Base-by-base conservation (phyloP, 2,113 vertebrate genomes). In the Noctilio leporinus region DNA sequence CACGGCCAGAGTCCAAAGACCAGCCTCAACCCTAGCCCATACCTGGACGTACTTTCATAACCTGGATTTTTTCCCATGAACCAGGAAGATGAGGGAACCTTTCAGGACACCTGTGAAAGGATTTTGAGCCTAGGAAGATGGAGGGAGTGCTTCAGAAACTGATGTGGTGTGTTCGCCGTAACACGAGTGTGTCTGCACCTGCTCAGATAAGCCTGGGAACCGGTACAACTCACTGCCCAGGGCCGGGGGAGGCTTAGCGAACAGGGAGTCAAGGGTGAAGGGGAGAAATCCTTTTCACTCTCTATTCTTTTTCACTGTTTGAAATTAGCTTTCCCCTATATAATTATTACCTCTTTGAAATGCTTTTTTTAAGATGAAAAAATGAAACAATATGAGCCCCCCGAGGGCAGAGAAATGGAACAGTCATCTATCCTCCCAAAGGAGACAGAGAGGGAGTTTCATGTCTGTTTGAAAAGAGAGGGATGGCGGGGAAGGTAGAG, bases 111-210 rank as follows among this genome's bases (percentile, higher is more conserved):
- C 89, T 45, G 1, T 7, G 9, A 22, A n/a, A 59, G 49, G 30
- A 12, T 33, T 4, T 4, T 3, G 26, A 78, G 35, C 24, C 2
- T 10, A 38, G 24, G 4, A 10, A 77, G 78, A 1, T 0, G 0
- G 33, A 22, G 43, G 8, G 49, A 7, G 9, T 10, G 0, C 51
- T n/a, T 3, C 3, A 10, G n/a, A 10, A 62, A 6, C 28, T 0
- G 22, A 12, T 5, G 16, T 0, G 6, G 62, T 40, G 16, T 2
- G 1, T 24, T 80, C 65, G 9, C 16, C 17, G 0, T 4, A 2
- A 17, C 24, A 1, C 0, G 0, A 20, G 14, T 10, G 47, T 24
- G 5, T 26, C 35, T 28, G 15, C 15, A 0, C 35, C 80, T 49
- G 30, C 12, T 47, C 28, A 4, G 15, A 1, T 24, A 65, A 8